Evolutionary conservation across 2,113 vertebrate species (phyloP), one percentile per base, ranked within the genome.

Genomic region (Epinephelus cyanopodus): DNA sequence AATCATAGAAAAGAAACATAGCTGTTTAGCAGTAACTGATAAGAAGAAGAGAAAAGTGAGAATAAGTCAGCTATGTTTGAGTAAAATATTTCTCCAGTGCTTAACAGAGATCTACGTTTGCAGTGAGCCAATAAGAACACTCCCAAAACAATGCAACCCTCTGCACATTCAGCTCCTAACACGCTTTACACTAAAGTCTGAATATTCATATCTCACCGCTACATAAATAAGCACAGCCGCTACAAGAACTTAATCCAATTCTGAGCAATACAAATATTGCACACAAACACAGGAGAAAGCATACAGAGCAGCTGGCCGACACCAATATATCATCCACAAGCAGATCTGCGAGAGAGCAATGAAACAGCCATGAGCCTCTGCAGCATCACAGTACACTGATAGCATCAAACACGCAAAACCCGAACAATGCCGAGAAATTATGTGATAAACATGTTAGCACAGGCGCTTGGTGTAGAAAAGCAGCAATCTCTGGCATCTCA

Each of bases 361-460:
- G 1, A 63, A 39, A 42, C 37, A 64, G 39, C 61, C 37, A 6
- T 13, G 1, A 42, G 33, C 9, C 60, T 39, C 60, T 39, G 63
- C 18, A 33, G 62, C 42, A 58, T 65, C 3, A 37, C 1, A 53
- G 29, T 50, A 11, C n/a, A n/a, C 45, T 37, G 18, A 58, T 42
- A 14, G 21, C 53, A 39, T 50, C 29, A 54, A 52, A 48, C 11
- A 53, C 45, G 33, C 4, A 39, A 52, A 61, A 13, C 54, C 21
- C 5, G 14, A 66, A 23, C 37, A 17, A 19, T 37, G 61, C 53
- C 60, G 33, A 67, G 73, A 25, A 10, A 0, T 42, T 23, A 66
- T 27, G 27, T 23, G 58, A 63, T 66, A 52, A 67, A 18, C 74
- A 62, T 65, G 78, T 74, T 57, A 45, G 75, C 39, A 75, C 85